These are phyloP conservation scores for Periophthalmus modestus DNA, from an alignment of 2,113 vertebrate species.

Conservation along the genomic window DNA sequence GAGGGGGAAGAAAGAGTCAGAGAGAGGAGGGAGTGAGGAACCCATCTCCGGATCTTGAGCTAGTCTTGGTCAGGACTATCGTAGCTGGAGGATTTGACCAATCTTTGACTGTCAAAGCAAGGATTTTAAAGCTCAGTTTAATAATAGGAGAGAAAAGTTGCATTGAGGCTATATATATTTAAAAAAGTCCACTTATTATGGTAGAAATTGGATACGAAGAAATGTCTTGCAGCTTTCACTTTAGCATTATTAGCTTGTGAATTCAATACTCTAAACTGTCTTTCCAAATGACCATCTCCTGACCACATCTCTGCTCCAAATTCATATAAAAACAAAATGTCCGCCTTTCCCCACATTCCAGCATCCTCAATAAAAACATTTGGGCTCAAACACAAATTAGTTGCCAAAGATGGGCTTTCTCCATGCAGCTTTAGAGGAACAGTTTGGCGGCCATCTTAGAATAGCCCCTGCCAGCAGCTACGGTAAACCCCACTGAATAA, in stretches of 20 bases:
- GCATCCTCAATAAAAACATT: constrained; percentile 71
- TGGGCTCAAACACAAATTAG: constrained; percentile 67
- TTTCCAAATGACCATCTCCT: constrained; percentile 14
- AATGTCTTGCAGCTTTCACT: too few species aligned
- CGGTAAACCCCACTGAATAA: constrained; percentile 73
- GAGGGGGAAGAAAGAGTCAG: too few species aligned
- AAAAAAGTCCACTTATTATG: too few species aligned
- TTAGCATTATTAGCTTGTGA: background rate
- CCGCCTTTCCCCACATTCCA: constrained; percentile 23
- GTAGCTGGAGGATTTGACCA: too few species aligned
- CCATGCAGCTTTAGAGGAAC: constrained; percentile 76
- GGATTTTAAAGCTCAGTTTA: constrained; percentile 46
- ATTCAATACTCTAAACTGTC: constrained; percentile 19
- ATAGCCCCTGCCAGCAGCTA: constrained; percentile 63
- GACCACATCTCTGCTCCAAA: constrained; percentile 4
- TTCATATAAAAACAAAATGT: constrained; percentile 39
- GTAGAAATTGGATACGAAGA: too few species aligned
- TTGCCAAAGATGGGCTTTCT: constrained; percentile 44
- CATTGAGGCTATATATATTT: too few species aligned
- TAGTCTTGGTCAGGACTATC: too few species aligned
- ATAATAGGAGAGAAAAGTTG: constrained; percentile 4
- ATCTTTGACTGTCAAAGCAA: too few species aligned
- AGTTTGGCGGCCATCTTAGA: constrained; percentile 75
- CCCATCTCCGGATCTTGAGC: too few species aligned
- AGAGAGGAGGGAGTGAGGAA: background rate